phyloP scores from a whole-genome alignment of 2,797 vertebrate species.

The Numenius phaeopus region DNA sequence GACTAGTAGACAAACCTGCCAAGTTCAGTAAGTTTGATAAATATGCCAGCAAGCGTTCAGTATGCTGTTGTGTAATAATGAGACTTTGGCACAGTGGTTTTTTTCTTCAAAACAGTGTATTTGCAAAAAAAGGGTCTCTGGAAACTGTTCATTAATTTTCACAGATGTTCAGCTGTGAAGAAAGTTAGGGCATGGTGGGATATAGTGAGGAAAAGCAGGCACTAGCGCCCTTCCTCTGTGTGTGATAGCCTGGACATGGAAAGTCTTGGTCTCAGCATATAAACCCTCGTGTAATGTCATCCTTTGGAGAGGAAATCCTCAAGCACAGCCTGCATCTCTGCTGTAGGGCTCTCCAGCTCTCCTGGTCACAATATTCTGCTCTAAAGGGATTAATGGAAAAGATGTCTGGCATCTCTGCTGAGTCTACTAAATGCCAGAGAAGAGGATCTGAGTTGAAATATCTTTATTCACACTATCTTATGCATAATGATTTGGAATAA shows the following conservation, averaged over 20 bases:
- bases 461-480: neutral
- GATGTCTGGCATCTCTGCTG: neutral
- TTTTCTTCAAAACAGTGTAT: neutral
- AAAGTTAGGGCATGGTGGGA: neutral
- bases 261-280: neutral
- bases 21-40: neutral
- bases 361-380: neutral
- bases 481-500: neutral
- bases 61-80: neutral
- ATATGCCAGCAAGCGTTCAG: neutral
- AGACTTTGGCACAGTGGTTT: neutral
- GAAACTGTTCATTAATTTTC: neutral
- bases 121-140: neutral
- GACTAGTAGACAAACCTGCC: neutral
- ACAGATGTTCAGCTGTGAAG: neutral
- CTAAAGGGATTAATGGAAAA: neutral
- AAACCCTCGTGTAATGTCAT: accelerated
- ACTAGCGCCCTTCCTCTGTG: neutral
- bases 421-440: neutral
- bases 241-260: neutral
- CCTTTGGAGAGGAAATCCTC: neutral
- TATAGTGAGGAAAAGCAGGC: neutral
- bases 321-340: neutral
- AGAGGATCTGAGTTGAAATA: neutral
- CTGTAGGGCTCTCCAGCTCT: neutral